These are phyloP conservation scores for Drosophila acutilabella DNA, from an alignment of 2,888 invertebrate species.

Conservation along the genomic window DNA sequence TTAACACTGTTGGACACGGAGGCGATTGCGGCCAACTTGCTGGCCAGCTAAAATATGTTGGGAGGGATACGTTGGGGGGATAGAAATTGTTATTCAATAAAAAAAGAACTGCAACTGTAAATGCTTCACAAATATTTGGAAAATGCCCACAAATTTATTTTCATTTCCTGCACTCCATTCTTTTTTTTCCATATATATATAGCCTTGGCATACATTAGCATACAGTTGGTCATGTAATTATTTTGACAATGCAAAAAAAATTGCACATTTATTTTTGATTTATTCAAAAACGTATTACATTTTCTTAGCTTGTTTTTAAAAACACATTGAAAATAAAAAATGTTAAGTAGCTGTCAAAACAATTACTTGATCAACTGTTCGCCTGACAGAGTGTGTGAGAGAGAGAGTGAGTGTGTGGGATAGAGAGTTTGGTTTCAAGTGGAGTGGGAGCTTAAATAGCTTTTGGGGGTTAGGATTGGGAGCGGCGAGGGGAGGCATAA, in stretches of 20 bases:
- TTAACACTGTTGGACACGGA: constrained; percentile 68
- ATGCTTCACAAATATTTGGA: constrained; percentile 82
- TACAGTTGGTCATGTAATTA: constrained; percentile 3
- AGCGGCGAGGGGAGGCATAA: constrained; percentile 67
- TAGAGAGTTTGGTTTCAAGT: constrained; percentile 10
- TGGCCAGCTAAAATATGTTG: constrained; percentile 47
- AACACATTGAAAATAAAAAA: not conserved
- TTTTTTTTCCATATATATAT: constrained; percentile 21
- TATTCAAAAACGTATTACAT: not conserved
- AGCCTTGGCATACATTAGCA: constrained; percentile 20
- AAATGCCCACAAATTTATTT: constrained; percentile 79
- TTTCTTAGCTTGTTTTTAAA: not conserved
- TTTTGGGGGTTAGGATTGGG: constrained; percentile 29
- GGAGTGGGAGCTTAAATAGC: constrained; percentile 17
- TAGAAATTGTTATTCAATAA: constrained; percentile 13
- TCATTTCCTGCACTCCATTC: constrained; percentile 42
- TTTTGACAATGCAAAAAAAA: not conserved
- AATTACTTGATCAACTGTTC: constrained; percentile 7
- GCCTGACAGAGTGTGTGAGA: not conserved
- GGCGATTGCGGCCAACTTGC: constrained; percentile 66
- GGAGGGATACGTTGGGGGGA: not conserved
- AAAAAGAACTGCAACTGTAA: constrained; percentile 51
- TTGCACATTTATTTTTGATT: constrained; percentile 3
- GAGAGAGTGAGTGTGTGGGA: not conserved
- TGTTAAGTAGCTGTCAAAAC: constrained; percentile 4